These are phyloP conservation scores for Wasmannia auropunctata DNA, from an alignment of 1,140 invertebrate genomes.

Conservation along the genomic window DNA sequence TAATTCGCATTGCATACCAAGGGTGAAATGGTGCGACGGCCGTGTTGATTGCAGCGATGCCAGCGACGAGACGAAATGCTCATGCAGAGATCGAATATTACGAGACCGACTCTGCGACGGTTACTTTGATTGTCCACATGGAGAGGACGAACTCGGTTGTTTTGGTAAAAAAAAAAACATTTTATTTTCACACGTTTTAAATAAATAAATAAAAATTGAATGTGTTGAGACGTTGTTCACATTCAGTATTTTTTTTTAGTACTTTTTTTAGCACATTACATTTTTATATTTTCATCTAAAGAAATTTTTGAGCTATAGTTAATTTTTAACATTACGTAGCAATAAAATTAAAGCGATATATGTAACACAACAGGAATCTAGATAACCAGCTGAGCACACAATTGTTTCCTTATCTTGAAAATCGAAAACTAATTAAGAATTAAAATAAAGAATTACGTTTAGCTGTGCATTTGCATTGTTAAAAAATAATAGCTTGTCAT, in stretches of 20 bases:
- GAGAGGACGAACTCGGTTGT: slow-evolving; percentile 92
- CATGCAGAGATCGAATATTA: slow-evolving; percentile 89
- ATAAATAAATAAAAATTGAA: neutral
- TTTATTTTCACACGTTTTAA: too few species aligned
- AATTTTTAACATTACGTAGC: neutral
- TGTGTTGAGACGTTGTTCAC: neutral
- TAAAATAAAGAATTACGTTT: neutral
- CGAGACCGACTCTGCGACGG: slow-evolving; percentile 91
- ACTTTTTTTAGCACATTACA: neutral
- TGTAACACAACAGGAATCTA: slow-evolving; percentile 16
- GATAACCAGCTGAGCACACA: slow-evolving; percentile 19
- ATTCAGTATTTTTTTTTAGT: neutral
- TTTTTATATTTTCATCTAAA: neutral
- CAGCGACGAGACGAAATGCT: slow-evolving; percentile 92
- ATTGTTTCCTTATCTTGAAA: neutral
- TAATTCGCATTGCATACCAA: slow-evolving; percentile 86
- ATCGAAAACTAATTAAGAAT: neutral
- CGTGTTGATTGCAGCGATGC: slow-evolving; percentile 91
- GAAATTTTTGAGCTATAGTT: neutral
- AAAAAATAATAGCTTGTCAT: neutral
- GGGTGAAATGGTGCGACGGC: slow-evolving; percentile 89
- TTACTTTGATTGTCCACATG: slow-evolving; percentile 89
- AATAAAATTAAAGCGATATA: neutral
- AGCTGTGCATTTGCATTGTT: neutral
- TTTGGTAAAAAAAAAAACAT: slow-evolving; percentile 84